A percentile compares a stretch with the other conserved stretches of the same genome.
Evolutionary conservation across 2,113 vertebrate species (phyloP).

Genomic region (Pipa parva): DNA sequence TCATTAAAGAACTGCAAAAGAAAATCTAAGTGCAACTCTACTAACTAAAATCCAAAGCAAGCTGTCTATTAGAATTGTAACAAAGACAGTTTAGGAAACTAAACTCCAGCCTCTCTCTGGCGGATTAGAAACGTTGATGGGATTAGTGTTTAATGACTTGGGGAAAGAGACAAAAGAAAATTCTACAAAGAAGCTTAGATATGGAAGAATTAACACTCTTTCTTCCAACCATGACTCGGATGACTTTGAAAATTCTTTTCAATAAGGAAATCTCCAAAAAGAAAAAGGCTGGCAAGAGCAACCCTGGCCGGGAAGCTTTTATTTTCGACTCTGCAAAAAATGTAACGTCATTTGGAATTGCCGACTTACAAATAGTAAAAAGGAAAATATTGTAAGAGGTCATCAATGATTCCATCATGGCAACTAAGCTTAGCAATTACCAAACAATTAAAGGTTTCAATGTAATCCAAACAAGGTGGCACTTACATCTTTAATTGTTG

Average conservation of each 20-base stretch:
- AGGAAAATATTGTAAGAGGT: conserved; percentile 32
- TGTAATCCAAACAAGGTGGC: too few species aligned
- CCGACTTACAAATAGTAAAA: conserved; percentile 23
- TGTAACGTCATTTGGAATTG: conserved; percentile 1
- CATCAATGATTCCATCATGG: too few species aligned
- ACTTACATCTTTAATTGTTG: too few species aligned
- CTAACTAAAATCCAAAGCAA: conserved; percentile 67
- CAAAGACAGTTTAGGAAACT: conserved; percentile 83
- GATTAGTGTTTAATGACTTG: conserved; percentile 99
- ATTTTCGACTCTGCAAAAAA: conserved; percentile 25
- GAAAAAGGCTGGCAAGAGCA: conserved; percentile 47
- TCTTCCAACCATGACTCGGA: conserved; percentile 67
- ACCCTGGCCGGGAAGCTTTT: conserved; percentile 56
- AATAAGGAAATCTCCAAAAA: conserved; percentile 49
- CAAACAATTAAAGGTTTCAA: too few species aligned
- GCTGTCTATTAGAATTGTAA: conserved; percentile 77
- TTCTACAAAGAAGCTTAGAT: conserved; percentile 83
- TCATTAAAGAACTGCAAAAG: conserved; percentile 72
- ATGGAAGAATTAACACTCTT: conserved; percentile 89
- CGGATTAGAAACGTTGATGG: conserved; percentile 98
- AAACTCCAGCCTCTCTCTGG: conserved; percentile 78
- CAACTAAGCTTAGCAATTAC: too few species aligned
- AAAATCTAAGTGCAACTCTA: conserved; percentile 64
- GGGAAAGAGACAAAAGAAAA: conserved; percentile 85
- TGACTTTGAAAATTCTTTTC: conserved; percentile 71